Conservation (phyloP, 2,113 vertebrate genomes). For the Coptodon bakossiorum region DNA sequence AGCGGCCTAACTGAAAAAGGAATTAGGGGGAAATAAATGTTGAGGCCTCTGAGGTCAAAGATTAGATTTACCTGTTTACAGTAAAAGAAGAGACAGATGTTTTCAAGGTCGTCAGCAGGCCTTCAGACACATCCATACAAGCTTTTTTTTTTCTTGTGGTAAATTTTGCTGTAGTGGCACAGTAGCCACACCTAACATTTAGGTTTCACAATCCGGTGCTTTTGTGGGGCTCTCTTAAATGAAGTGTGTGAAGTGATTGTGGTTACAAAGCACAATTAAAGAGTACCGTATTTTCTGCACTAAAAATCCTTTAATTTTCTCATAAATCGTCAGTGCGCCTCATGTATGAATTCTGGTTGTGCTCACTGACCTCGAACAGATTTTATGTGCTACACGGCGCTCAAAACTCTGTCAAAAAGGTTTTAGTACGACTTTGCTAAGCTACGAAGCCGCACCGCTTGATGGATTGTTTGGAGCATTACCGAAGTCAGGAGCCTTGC, state of each 20-base stretch:
- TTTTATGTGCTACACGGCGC: rapidly evolving
- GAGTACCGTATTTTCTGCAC: rapidly evolving
- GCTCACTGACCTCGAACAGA: rapidly evolving
- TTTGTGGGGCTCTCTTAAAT: not conserved
- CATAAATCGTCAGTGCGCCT: rapidly evolving
- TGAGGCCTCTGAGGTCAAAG: not conserved
- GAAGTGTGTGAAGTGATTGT: not conserved
- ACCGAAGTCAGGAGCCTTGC: rapidly evolving
- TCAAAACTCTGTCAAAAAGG: not conserved
- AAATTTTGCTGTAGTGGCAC: not conserved
- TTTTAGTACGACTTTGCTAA: rapidly evolving
- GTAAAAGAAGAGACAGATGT: not conserved
- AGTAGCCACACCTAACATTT: not conserved
- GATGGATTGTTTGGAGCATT: rapidly evolving
- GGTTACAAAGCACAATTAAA: not conserved
- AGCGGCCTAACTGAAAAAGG: not conserved
- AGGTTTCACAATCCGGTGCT: not conserved
- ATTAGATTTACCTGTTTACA: not conserved
- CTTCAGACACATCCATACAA: not conserved
- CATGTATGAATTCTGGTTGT: not conserved
- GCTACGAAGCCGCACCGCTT: rapidly evolving
- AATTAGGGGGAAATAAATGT: conserved; percentile 5
- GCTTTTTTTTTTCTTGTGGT: not conserved
- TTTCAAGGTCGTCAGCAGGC: not conserved
- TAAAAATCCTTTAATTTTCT: not conserved